phyloP scores from a whole-genome alignment of 2,797 vertebrate genomes.

The Malacoctenus gilli region DNA sequence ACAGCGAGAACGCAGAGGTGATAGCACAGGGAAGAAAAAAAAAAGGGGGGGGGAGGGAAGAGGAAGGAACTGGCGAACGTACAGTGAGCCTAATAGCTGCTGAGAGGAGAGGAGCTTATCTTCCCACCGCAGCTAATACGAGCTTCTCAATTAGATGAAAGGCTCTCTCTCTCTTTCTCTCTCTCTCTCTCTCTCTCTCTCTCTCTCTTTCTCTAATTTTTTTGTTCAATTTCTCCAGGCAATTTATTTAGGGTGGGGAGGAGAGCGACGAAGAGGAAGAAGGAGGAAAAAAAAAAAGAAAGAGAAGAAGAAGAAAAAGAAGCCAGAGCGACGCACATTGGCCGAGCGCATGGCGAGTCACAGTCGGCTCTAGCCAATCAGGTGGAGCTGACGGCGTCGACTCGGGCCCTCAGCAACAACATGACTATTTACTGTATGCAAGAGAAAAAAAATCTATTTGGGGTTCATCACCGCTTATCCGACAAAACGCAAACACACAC shows the following conservation, averaged over 20 bases:
- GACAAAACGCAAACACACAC: slow-evolving; percentile 14
- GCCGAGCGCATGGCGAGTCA: slow-evolving; percentile 68
- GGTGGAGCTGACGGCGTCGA: slow-evolving; percentile 58
- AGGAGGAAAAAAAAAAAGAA: slow-evolving; percentile 25
- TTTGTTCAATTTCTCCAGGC: slow-evolving; percentile 82
- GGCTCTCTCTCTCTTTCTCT: slow-evolving; percentile 71
- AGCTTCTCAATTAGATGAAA: slow-evolving; percentile 82
- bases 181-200: no score
- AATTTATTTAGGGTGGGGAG: slow-evolving; percentile 74
- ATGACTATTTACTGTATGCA: slow-evolving; percentile 72
- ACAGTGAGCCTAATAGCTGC: slow-evolving; percentile 74
- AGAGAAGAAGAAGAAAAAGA: no score
- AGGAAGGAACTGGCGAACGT: slow-evolving; percentile 64
- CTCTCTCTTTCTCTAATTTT: slow-evolving; percentile 75
- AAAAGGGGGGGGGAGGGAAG: slow-evolving; percentile 20
- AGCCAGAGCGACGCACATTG: slow-evolving; percentile 63
- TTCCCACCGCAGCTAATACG: slow-evolving; percentile 79
- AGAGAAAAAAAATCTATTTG: slow-evolving; percentile 52
- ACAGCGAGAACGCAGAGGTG: slow-evolving; percentile 38
- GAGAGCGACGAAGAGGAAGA: no score
- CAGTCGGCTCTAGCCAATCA: slow-evolving; percentile 70
- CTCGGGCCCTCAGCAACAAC: slow-evolving; percentile 82
- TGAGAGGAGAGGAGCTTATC: slow-evolving; percentile 79
- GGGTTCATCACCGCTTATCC: slow-evolving; percentile 34
- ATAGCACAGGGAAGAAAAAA: slow-evolving; percentile 40